Conservation (phyloP, 2,113 vertebrate genomes). For the Austrofundulus limnaeus region DNA sequence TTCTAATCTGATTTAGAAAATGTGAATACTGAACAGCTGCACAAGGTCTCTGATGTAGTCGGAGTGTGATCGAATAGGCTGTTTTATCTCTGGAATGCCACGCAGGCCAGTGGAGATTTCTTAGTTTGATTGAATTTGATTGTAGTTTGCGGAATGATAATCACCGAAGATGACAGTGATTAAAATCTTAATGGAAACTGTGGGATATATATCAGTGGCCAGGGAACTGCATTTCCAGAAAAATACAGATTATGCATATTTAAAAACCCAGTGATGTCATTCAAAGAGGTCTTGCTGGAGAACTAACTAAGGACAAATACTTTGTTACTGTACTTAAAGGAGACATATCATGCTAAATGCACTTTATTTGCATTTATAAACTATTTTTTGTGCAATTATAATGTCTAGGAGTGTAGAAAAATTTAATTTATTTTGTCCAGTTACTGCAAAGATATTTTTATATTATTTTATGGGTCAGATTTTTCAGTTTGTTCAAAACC, state of each 20-base stretch:
- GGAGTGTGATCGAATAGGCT: background rate
- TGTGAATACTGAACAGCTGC: conserved; percentile 53
- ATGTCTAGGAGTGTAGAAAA: too few relatives aligned
- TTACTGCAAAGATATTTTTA: too few relatives aligned
- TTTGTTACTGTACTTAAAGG: too few relatives aligned
- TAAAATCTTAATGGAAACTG: conserved; percentile 23
- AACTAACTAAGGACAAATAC: too few relatives aligned
- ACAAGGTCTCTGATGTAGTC: conserved; percentile 36
- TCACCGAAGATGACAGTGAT: conserved; percentile 33
- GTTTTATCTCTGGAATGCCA: conserved; percentile 20
- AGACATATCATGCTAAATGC: too few relatives aligned
- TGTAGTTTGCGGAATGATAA: conserved; percentile 29
- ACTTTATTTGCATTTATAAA: too few relatives aligned
- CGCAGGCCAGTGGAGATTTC: conserved; percentile 23
- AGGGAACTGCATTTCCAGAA: conserved; percentile 24
- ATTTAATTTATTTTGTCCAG: too few relatives aligned
- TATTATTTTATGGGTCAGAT: too few relatives aligned
- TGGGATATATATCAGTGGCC: conserved; percentile 10
- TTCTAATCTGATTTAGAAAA: conserved; percentile 60
- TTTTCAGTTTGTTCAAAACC: too few relatives aligned
- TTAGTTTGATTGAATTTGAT: conserved; percentile 37
- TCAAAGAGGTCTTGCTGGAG: conserved; percentile 4
- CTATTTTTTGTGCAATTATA: too few relatives aligned
- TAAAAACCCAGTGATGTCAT: background rate
- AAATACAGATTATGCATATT: conserved; percentile 23